These are phyloP conservation scores for Isaurus tuberculatus DNA, from an alignment of 92 coral and sea anemone genomes.

Conservation along the genomic window DNA sequence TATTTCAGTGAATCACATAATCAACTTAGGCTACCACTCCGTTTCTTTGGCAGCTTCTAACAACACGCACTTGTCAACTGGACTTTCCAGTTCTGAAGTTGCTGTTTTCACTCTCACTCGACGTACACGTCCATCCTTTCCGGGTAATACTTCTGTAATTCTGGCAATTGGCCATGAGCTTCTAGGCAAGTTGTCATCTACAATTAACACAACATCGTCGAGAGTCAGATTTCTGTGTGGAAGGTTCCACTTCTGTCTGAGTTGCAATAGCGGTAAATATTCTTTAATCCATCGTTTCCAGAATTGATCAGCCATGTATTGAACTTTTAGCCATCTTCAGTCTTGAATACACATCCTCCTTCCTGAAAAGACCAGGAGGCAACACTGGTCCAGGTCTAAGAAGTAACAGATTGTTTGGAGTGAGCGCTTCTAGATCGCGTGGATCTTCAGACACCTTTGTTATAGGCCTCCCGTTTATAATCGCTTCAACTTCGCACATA, in stretches of 20 bases:
- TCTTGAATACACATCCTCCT: neutral
- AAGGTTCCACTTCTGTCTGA: slow-evolving; percentile 37
- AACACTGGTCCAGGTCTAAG: neutral
- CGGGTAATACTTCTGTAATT: too few species aligned
- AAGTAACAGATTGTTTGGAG: slow-evolving; percentile 9
- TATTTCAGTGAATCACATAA: too few species aligned
- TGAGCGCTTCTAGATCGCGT: neutral
- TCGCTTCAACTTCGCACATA: too few species aligned
- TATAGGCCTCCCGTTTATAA: slow-evolving; percentile 1
- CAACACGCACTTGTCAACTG: too few species aligned
- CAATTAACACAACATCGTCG: slow-evolving; percentile 32
- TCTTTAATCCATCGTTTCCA: slow-evolving; percentile 28
- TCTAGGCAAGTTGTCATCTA: neutral
- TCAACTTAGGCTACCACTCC: too few species aligned
- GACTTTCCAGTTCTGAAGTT: too few species aligned
- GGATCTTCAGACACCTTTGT: slow-evolving; percentile 21
- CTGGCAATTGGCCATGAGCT: neutral
- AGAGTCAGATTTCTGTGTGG: slow-evolving; percentile 25
- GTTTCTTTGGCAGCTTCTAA: too few species aligned
- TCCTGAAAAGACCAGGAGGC: neutral
- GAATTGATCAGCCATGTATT: neutral
- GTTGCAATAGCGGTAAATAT: slow-evolving; percentile 44
- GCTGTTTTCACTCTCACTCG: too few species aligned
- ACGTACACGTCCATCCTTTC: too few species aligned
- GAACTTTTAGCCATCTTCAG: neutral